These are phyloP conservation scores for Mimachlamys varia DNA, from an alignment of 2,888 invertebrate species.

Conservation along the genomic window DNA sequence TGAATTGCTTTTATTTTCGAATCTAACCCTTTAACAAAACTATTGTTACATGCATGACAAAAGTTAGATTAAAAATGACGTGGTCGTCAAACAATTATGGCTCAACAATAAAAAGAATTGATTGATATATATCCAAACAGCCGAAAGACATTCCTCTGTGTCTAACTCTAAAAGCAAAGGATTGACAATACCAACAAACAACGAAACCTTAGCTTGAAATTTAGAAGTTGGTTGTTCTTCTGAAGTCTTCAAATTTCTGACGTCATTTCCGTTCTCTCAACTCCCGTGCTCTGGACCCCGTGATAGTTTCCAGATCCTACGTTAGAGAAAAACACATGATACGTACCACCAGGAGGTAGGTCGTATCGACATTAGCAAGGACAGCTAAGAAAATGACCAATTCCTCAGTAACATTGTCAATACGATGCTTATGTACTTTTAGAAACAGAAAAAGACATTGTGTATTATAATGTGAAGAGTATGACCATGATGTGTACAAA, in stretches of 20 bases:
- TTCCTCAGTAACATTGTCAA: no score
- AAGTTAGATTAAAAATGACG: not conserved
- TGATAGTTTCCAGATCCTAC: constrained; percentile 3
- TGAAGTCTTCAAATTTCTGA: constrained; percentile 25
- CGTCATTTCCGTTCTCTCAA: constrained; percentile 17
- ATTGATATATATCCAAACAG: not conserved
- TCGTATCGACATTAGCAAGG: not conserved
- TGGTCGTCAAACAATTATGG: not conserved
- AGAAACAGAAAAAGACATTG: no score
- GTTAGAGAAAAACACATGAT: constrained; percentile 31
- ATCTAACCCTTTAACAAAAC: no score
- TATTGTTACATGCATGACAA: not conserved
- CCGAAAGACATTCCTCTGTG: not conserved
- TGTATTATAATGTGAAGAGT: no score
- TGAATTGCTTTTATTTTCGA: no score
- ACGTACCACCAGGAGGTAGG: not conserved
- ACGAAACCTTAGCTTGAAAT: not conserved
- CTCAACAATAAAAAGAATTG: no score
- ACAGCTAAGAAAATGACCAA: no score
- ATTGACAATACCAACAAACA: not conserved
- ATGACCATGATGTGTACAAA: no score
- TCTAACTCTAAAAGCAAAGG: constrained; percentile 21
- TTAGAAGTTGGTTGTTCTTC: constrained; percentile 18
- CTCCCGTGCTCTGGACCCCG: constrained; percentile 28
- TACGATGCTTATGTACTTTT: no score